These are phyloP conservation scores for Scaptomyza caliginosa DNA, from an alignment of 2,888 invertebrate genomes.

Conservation along the genomic window DNA sequence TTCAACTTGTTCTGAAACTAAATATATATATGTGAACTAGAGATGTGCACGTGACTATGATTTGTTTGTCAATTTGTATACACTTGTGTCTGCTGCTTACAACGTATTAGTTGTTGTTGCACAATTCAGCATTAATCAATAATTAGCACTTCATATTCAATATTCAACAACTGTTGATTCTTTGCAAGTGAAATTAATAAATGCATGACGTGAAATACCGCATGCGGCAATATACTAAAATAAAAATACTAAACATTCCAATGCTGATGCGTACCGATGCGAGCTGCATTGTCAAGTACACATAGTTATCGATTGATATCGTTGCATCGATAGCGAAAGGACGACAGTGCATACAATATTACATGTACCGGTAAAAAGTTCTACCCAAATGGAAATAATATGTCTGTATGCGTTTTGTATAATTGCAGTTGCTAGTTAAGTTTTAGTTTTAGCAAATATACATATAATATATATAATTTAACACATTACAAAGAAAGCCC, in stretches of 20 bases:
- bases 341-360: neutral
- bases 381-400: conserved; percentile 14
- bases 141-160: neutral
- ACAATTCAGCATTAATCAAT: neutral
- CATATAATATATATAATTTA: conserved; percentile 37
- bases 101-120: neutral
- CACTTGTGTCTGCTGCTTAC: neutral
- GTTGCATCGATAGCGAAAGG: conserved; percentile 8
- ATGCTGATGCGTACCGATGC: conserved; percentile 9
- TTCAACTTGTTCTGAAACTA: conserved; percentile 35
- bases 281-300: neutral
- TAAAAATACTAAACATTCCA: conserved; percentile 16
- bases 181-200: neutral
- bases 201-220: conserved; percentile 10
- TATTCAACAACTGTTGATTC: conserved; percentile 1
- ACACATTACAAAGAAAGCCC: conserved; percentile 60
- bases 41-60: conserved; percentile 36
- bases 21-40: conserved; percentile 47
- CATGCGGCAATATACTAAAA: neutral
- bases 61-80: conserved; percentile 9
- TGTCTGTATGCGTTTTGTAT: conserved; percentile 18
- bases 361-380: neutral
- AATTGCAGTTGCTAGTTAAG: conserved; percentile 33
- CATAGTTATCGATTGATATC: neutral
- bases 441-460: conserved; percentile 61